Evolutionary conservation across 2,888 invertebrate species (phyloP).

Genomic region (Melitaea athalia): DNA sequence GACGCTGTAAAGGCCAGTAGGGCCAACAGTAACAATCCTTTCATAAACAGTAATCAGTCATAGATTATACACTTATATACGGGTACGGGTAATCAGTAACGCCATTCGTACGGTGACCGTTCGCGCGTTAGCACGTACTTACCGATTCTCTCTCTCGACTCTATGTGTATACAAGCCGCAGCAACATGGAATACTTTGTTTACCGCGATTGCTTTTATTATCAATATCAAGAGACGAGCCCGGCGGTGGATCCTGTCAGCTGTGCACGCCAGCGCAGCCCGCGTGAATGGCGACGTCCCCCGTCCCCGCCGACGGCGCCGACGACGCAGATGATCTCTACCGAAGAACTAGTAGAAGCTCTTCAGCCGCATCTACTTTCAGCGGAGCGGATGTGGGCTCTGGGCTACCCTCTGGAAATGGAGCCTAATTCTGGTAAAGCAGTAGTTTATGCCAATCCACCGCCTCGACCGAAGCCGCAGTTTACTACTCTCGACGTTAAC

Average conservation of each 20-base stretch:
- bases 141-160: constrained; percentile 70
- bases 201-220: constrained; percentile 73
- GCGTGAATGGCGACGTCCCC: constrained; percentile 74
- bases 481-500: constrained; percentile 83
- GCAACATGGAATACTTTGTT: constrained; percentile 77
- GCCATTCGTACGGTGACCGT: constrained; percentile 79
- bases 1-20: too few relatives aligned
- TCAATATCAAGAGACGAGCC: constrained; percentile 77
- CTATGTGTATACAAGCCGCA: constrained; percentile 78
- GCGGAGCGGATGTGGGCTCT: constrained; percentile 84
- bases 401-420: constrained; percentile 88
- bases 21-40: too few relatives aligned
- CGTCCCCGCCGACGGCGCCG: constrained; percentile 61
- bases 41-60: too few relatives aligned
- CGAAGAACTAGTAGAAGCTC: constrained; percentile 78
- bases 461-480: constrained; percentile 69
- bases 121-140: constrained; percentile 78
- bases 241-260: constrained; percentile 71
- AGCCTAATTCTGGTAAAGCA: constrained; percentile 82
- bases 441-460: constrained; percentile 84
- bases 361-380: constrained; percentile 84
- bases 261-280: constrained; percentile 71
- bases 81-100: too few relatives aligned
- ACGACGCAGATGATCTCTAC: constrained; percentile 81
- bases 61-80: too few relatives aligned